A percentile compares a stretch with the other conserved stretches of the same genome.
Evolutionary conservation across 1,140 invertebrate genomes (phyloP).

Genomic region (Dendroctonus ponderosae): DNA sequence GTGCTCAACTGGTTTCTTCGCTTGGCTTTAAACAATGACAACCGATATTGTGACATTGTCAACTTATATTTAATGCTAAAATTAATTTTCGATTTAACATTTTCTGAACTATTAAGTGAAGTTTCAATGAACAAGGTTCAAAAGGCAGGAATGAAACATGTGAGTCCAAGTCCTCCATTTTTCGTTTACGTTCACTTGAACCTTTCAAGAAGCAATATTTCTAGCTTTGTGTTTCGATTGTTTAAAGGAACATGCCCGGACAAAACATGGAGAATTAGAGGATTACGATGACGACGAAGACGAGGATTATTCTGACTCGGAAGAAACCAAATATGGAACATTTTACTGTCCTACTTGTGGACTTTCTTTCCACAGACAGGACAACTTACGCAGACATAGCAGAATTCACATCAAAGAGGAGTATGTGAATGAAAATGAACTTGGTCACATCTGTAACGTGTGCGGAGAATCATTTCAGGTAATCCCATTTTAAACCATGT

Average conservation of each 20-base stretch:
- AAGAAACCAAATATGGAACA: conserved; percentile 67
- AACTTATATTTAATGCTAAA: too few relatives aligned
- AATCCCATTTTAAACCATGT: neutral
- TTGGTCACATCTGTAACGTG: conserved; percentile 66
- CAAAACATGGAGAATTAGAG: conserved; percentile 50
- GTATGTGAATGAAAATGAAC: conserved; percentile 43
- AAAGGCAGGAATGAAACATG: too few relatives aligned
- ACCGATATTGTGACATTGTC: too few relatives aligned
- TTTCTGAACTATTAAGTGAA: too few relatives aligned
- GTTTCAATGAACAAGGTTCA: too few relatives aligned
- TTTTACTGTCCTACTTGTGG: conserved; percentile 75
- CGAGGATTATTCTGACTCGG: conserved; percentile 57
- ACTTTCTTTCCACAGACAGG: conserved; percentile 70
- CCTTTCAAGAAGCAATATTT: too few relatives aligned
- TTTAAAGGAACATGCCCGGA: conserved; percentile 59
- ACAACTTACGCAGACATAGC: conserved; percentile 68
- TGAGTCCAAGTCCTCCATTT: too few relatives aligned
- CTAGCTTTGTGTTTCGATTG: neutral
- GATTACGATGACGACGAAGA: conserved; percentile 54
- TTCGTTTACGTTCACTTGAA: too few relatives aligned
- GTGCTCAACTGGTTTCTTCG: too few relatives aligned
- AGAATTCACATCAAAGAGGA: conserved; percentile 54
- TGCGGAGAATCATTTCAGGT: conserved; percentile 70
- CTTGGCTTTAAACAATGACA: too few relatives aligned
- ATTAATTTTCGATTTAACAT: too few relatives aligned